phyloP scores from a whole-genome alignment of 1,140 invertebrate genomes.

The Lucilia cuprina region DNA sequence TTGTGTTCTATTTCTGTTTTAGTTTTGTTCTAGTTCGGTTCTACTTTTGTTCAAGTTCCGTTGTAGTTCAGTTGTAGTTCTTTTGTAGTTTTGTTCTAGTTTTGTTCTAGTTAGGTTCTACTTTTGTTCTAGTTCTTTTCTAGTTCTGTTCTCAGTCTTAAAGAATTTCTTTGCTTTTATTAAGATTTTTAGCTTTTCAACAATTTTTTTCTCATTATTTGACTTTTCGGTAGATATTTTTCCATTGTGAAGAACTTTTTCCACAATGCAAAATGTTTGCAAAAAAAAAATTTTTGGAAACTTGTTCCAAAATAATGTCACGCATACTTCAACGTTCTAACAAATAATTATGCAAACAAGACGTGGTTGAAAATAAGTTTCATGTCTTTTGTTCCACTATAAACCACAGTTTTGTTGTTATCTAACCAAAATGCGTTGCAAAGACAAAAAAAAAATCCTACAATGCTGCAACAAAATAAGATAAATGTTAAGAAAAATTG shows the following conservation, averaged over 20 bases:
- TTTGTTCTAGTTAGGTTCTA: too few relatives aligned
- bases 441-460: background rate
- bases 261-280: background rate
- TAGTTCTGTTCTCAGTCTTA: too few relatives aligned
- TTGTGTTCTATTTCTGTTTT: too few relatives aligned
- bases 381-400: background rate
- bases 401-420: background rate
- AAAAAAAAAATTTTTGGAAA: background rate
- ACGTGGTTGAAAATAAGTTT: background rate
- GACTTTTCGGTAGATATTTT: too few relatives aligned
- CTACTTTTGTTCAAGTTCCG: too few relatives aligned
- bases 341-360: background rate
- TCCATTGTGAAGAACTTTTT: background rate
- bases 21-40: too few relatives aligned
- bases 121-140: too few relatives aligned
- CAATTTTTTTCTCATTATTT: background rate
- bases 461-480: background rate
- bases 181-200: background rate
- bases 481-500: background rate
- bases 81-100: too few relatives aligned
- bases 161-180: too few relatives aligned
- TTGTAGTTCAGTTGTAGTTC: too few relatives aligned
- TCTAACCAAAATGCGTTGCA: background rate
- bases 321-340: background rate
- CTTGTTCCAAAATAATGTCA: background rate